A percentile compares a stretch with the other conserved stretches of the same genome.
Conservation (phyloP, 53 echinoderm and acorn worm genomes). For the Antedon mediterranea region DNA sequence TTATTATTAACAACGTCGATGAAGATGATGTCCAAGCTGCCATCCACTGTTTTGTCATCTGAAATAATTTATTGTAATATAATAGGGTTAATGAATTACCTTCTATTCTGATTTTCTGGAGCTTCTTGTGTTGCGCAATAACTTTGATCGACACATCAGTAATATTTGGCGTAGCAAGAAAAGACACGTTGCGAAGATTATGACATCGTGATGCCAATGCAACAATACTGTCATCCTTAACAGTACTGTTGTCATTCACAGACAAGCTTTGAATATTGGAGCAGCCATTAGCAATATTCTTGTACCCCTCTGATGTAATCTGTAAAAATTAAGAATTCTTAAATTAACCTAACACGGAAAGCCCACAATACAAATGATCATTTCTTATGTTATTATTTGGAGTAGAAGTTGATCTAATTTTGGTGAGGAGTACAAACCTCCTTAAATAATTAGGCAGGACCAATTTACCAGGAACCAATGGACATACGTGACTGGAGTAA, state of each 20-base stretch:
- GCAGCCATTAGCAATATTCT: slow-evolving; percentile 86
- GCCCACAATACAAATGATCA: too few species aligned
- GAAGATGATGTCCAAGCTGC: too few species aligned
- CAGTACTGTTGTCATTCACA: slow-evolving; percentile 63
- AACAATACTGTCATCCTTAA: slow-evolving; percentile 74
- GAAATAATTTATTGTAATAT: too few species aligned
- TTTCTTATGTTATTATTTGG: too few species aligned
- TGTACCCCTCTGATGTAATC: slow-evolving; percentile 90
- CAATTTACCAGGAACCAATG: too few species aligned
- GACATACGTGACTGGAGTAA: too few species aligned
- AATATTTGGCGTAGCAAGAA: slow-evolving; percentile 85
- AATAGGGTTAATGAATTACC: slow-evolving; percentile 19
- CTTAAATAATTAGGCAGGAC: too few species aligned
- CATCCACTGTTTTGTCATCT: too few species aligned
- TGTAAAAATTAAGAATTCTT: slow-evolving; percentile 5
- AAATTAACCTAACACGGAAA: too few species aligned
- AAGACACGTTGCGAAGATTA: slow-evolving; percentile 59
- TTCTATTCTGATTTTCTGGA: slow-evolving; percentile 74
- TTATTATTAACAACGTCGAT: too few species aligned
- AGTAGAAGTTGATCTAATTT: too few species aligned
- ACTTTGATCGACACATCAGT: slow-evolving; percentile 68
- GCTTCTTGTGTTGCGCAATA: slow-evolving; percentile 59
- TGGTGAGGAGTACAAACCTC: too few species aligned
- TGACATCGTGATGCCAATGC: slow-evolving; percentile 64
- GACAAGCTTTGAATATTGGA: slow-evolving; percentile 63